Evolutionary conservation across 2,113 vertebrate species (phyloP).

Genomic region (Perognathus longimembris): DNA sequence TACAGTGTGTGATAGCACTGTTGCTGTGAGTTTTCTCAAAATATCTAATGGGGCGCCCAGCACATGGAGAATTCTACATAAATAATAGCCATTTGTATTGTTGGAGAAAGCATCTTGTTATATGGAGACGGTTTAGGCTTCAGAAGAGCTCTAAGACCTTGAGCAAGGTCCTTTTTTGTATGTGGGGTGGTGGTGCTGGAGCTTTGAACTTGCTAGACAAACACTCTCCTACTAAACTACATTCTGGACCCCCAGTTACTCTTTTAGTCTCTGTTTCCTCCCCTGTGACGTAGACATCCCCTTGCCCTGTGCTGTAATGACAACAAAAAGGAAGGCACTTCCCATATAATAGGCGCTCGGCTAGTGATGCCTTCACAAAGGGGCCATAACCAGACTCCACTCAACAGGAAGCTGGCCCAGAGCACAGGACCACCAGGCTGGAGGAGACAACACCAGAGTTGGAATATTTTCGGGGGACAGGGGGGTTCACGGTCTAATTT

Average conservation of each 20-base stretch:
- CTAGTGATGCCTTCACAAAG: not conserved
- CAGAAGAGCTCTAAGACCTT: no score
- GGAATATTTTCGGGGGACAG: no score
- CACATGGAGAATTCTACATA: no score
- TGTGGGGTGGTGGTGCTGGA: not conserved
- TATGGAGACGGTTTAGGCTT: no score
- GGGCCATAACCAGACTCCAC: not conserved
- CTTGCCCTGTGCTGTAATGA: not conserved
- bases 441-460: not conserved
- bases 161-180: not conserved
- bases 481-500: no score
- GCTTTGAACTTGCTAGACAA: not conserved
- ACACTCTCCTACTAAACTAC: not conserved
- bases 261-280: constrained; percentile 1
- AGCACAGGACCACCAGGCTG: not conserved
- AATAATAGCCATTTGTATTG: no score
- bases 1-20: no score
- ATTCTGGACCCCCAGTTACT: not conserved
- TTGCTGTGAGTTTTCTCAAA: no score
- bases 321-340: not conserved
- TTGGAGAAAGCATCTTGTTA: no score
- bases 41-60: no score
- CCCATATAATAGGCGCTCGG: not conserved
- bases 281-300: constrained; percentile 6
- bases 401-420: not conserved